These are phyloP conservation scores for Drosophila hawaiiensis DNA, from an alignment of 2,888 invertebrate genomes.

Conservation along the genomic window DNA sequence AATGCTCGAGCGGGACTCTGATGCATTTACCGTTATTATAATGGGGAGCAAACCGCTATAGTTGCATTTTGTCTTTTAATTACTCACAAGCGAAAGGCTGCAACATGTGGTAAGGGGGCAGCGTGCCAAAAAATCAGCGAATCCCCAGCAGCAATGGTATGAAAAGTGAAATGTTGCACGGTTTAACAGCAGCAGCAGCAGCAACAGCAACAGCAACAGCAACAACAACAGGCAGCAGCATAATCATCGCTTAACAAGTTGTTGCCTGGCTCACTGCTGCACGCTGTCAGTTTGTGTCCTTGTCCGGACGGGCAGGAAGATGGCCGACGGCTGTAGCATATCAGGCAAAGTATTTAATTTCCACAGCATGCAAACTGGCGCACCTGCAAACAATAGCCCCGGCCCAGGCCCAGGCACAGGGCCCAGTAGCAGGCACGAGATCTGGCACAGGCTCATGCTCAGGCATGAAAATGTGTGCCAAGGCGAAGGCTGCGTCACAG, in stretches of 20 bases:
- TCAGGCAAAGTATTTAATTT: conserved; percentile 81
- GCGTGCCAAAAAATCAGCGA: neutral
- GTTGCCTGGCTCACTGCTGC: conserved; percentile 45
- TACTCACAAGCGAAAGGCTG: conserved; percentile 47
- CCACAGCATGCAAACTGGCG: conserved; percentile 52
- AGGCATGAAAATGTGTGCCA: conserved; percentile 76
- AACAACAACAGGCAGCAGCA: conserved; percentile 17
- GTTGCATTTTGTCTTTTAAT: conserved; percentile 60
- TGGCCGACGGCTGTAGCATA: conserved; percentile 65
- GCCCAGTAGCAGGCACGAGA: neutral
- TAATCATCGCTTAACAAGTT: conserved; percentile 61
- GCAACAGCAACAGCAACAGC: conserved; percentile 15
- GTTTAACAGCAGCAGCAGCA: conserved; percentile 31
- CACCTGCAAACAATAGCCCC: conserved; percentile 14
- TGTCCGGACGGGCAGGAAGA: neutral
- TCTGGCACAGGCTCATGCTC: neutral
- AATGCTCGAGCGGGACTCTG: conserved; percentile 4
- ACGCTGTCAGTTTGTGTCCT: conserved; percentile 38
- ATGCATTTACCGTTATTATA: conserved; percentile 41
- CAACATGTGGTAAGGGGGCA: conserved; percentile 32
- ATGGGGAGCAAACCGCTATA: conserved; percentile 56
- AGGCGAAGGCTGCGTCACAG: conserved; percentile 74
- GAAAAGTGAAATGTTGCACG: conserved; percentile 69
- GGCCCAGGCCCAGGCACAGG: neutral
- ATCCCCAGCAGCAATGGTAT: conserved; percentile 19